phyloP scores from a whole-genome alignment of 2,113 vertebrate genomes.

The Scolopax mira region DNA sequence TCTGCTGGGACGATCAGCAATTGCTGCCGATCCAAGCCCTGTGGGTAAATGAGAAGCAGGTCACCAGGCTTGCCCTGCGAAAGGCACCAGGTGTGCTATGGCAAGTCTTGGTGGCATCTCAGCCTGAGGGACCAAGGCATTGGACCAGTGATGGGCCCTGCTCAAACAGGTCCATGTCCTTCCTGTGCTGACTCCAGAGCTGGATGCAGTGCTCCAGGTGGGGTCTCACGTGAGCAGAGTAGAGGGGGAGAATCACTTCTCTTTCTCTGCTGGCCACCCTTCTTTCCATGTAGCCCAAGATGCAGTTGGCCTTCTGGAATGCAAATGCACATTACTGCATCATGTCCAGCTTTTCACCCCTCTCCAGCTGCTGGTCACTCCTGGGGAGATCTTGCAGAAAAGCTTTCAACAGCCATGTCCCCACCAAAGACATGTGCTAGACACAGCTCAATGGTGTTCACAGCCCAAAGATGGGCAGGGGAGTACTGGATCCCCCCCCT shows the following conservation, averaged over 20 bases:
- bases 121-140: neutral
- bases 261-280: too few relatives aligned
- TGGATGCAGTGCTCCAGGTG: too few relatives aligned
- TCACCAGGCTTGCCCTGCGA: neutral
- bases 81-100: neutral
- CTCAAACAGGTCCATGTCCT: too few relatives aligned
- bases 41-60: neutral
- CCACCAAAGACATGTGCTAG: neutral
- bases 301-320: too few relatives aligned
- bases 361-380: neutral
- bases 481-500: neutral
- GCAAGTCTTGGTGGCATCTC: neutral
- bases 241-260: too few relatives aligned
- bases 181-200: too few relatives aligned
- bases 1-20: neutral
- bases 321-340: too few relatives aligned
- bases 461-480: too few relatives aligned
- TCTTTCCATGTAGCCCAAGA: too few relatives aligned
- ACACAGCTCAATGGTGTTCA: neutral
- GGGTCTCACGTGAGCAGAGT: too few relatives aligned
- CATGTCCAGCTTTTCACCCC: too few relatives aligned
- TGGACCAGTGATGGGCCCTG: neutral
- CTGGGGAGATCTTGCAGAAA: neutral
- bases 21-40: neutral
- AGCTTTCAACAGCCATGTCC: neutral